Conservation (phyloP, 2,113 vertebrate genomes). For the Chrysochloris asiatica region DNA sequence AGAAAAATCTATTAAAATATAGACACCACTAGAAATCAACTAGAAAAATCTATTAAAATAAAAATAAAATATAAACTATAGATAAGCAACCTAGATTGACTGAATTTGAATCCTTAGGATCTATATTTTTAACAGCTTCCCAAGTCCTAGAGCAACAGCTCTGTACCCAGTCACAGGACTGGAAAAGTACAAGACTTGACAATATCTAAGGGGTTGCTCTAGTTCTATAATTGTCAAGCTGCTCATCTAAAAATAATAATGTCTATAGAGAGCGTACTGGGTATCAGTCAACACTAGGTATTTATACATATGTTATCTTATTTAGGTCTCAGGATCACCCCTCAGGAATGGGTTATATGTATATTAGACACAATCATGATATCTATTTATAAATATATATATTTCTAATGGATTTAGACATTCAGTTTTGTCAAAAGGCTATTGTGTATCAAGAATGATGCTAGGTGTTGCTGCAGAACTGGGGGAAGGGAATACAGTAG, state of each 20-base stretch:
- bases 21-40: background rate
- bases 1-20: background rate
- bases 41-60: background rate
- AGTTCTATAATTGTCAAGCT: background rate
- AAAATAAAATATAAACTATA: background rate
- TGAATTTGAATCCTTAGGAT: background rate
- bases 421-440: background rate
- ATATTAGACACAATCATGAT: no score
- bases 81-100: background rate
- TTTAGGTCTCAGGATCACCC: background rate
- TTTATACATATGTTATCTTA: accelerated
- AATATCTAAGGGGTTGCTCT: background rate
- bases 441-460: background rate
- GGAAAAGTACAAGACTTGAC: background rate
- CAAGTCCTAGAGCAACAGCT: background rate
- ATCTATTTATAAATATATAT: background rate
- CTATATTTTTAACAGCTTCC: background rate
- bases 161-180: no score
- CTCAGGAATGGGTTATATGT: accelerated
- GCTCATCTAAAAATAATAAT: background rate
- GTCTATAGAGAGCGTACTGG: background rate
- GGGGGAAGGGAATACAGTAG: accelerated
- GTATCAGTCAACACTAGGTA: no score
- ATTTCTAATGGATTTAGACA: background rate
- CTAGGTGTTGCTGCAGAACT: no score